Evolutionary conservation across 2,797 vertebrate genomes (phyloP), one percentile per base, ranked within the genome.

Genomic region (Clarias pachynema): DNA sequence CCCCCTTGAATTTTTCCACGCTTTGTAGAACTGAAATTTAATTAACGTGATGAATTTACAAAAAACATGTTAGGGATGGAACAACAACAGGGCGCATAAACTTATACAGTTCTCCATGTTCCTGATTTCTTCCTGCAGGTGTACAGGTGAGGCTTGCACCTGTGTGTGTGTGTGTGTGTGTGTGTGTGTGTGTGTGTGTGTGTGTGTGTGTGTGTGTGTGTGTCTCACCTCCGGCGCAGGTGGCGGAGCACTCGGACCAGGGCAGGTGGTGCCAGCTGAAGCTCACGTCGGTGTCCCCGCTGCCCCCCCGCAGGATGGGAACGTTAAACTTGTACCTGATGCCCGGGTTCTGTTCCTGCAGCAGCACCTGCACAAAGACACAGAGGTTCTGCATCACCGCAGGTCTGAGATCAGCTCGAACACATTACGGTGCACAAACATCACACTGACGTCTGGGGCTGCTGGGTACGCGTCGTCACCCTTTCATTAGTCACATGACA

Each of bases 301-400:
- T 99, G 87, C 98, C 98, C 15, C 96, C 97, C 22, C 97, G 96
- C 93, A 96, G 95, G 93, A 99, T 99, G 81, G 98, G 98, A 90
- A 99, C 97, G 70, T 96, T 99, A 94, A 99, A 99, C 90, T 96
- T 98, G 95, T 98, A 99, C 80, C 93, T 95, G 92, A 99, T 97
- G 86, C 98, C 98, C 92, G 97, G 91, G 94, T 99, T 99, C 93
- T 99, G 97, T 90, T 99, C 98, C 92, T 99, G 98, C 79, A 99
- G 96, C 73, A 99, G 96, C 91, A 99, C 97, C 98, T 99, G 94
- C 83, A 91, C 90, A 90, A 89, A 60, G 37, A 5, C 37, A 37
- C 37, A 37, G 2, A 78, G 37, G 6, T 26, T 63, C 59, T 8
- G 1, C 10, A 79, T 60, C 77, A 79, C 9, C 34, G 22, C 77